A percentile compares a stretch with the other conserved stretches of the same genome.
Evolutionary conservation across 2,888 invertebrate genomes (phyloP).

Genomic region (Mesorhabditis sp.): DNA sequence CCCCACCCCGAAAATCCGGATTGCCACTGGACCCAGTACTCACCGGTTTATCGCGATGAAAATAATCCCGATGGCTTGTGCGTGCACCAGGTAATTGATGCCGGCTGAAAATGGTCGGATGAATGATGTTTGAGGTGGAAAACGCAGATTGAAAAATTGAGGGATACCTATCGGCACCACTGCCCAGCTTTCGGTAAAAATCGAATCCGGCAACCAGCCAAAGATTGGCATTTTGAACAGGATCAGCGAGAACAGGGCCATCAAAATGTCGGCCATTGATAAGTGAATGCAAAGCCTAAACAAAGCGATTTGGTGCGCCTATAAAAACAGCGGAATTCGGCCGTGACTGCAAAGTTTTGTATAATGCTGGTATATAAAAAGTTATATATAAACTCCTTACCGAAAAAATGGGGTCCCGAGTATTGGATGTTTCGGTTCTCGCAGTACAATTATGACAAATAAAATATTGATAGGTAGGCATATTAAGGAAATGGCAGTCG

Average conservation of each 20-base stretch:
- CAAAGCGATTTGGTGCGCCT: slow-evolving; percentile 16
- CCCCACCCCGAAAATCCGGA: too few relatives aligned
- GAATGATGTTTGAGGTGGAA: too few relatives aligned
- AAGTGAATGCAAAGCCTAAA: slow-evolving; percentile 43
- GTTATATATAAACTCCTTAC: neutral
- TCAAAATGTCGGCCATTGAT: slow-evolving; percentile 39
- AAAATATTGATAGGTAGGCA: slow-evolving; percentile 39
- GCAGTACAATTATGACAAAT: slow-evolving; percentile 32
- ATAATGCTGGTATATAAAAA: too few relatives aligned
- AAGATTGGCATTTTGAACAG: slow-evolving; percentile 43
- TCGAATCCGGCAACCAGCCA: slow-evolving; percentile 30
- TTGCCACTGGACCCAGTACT: neutral
- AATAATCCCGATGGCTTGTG: slow-evolving; percentile 43
- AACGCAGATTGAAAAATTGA: neutral
- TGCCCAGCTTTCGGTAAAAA: slow-evolving; percentile 35
- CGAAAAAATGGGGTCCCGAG: slow-evolving; percentile 4
- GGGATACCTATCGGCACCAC: slow-evolving; percentile 23
- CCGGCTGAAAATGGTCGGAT: slow-evolving; percentile 15
- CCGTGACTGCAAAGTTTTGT: too few relatives aligned
- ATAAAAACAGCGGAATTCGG: too few relatives aligned
- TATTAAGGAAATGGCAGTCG: slow-evolving; percentile 31
- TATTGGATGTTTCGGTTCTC: slow-evolving; percentile 17
- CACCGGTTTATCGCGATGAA: slow-evolving; percentile 37
- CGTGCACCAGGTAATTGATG: slow-evolving; percentile 42
- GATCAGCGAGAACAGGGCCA: slow-evolving; percentile 36